Percentiles rank a stretch among this genome's conserved stretches.
Conservation (phyloP, 2,888 invertebrate species). For the Erebia aethiops region DNA sequence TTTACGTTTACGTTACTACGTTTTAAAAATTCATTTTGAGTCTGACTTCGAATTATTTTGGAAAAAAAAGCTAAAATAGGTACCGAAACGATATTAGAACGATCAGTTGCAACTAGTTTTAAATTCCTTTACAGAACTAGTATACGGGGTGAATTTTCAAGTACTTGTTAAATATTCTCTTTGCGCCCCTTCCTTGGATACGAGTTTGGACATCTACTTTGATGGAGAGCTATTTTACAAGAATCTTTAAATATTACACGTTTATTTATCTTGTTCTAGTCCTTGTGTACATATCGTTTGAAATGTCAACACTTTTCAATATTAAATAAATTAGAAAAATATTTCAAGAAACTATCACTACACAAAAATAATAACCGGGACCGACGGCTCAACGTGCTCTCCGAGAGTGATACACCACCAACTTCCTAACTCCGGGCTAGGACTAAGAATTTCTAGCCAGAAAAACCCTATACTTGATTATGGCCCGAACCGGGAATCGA, state of each 20-base stretch:
- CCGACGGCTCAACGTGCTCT: too few relatives aligned
- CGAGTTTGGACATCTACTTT: constrained; percentile 27
- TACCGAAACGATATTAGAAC: constrained; percentile 18
- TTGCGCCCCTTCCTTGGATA: constrained; percentile 28
- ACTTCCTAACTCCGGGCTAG: too few relatives aligned
- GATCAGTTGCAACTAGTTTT: constrained; percentile 29
- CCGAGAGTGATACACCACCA: too few relatives aligned
- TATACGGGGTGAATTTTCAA: constrained; percentile 33
- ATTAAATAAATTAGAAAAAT: too few relatives aligned
- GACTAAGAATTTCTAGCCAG: too few relatives aligned
- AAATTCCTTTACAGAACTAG: constrained; percentile 30
- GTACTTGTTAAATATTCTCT: constrained; percentile 31
- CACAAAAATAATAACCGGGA: too few relatives aligned
- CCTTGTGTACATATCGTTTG: not conserved
- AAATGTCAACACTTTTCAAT: too few relatives aligned
- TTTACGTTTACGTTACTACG: too few relatives aligned
- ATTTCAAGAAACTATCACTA: too few relatives aligned
- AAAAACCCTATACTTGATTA: too few relatives aligned
- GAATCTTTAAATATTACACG: constrained; percentile 7
- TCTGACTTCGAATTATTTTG: not conserved
- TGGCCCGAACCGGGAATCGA: too few relatives aligned
- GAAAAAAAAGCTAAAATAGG: constrained; percentile 7
- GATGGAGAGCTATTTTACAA: constrained; percentile 18
- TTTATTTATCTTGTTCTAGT: not conserved
- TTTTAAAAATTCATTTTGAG: not conserved